These are phyloP conservation scores for Limnephilus auricula DNA, from an alignment of 2,888 invertebrate species.

Conservation along the genomic window DNA sequence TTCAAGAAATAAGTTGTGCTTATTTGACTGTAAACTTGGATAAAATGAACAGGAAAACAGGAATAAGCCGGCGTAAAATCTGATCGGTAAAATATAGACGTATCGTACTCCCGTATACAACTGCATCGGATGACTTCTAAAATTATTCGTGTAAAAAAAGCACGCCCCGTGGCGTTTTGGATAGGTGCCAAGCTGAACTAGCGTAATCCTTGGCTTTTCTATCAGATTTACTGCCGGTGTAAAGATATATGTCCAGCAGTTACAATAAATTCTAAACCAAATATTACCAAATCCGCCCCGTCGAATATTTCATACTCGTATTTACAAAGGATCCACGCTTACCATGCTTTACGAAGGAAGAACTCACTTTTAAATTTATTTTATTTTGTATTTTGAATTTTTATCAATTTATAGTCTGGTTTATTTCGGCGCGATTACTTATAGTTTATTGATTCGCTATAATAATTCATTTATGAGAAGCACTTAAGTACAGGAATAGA, in stretches of 20 bases:
- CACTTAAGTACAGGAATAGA: no score
- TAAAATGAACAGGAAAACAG: not conserved
- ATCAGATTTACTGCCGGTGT: constrained; percentile 62
- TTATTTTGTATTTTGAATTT: not conserved
- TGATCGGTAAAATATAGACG: constrained; percentile 6
- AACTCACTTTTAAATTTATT: not conserved
- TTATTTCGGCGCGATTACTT: not conserved
- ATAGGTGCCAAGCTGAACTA: constrained; percentile 57
- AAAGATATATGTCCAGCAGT: constrained; percentile 51
- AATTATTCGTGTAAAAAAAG: constrained; percentile 48
- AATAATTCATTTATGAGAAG: no score
- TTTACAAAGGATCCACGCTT: constrained; percentile 21
- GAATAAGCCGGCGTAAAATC: not conserved
- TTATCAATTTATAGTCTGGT: not conserved
- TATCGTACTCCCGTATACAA: not conserved
- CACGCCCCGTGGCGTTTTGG: constrained; percentile 37
- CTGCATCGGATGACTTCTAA: constrained; percentile 35
- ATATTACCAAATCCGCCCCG: constrained; percentile 56
- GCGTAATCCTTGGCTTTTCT: constrained; percentile 62
- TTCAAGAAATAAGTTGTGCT: not conserved
- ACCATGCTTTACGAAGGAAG: constrained; percentile 13
- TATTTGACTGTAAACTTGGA: not conserved
- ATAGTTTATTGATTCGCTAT: not conserved
- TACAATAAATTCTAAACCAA: constrained; percentile 62
- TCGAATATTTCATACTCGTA: constrained; percentile 53